Conservation (phyloP, 2,888 invertebrate species). For the Callyntrura guangdongensis region DNA sequence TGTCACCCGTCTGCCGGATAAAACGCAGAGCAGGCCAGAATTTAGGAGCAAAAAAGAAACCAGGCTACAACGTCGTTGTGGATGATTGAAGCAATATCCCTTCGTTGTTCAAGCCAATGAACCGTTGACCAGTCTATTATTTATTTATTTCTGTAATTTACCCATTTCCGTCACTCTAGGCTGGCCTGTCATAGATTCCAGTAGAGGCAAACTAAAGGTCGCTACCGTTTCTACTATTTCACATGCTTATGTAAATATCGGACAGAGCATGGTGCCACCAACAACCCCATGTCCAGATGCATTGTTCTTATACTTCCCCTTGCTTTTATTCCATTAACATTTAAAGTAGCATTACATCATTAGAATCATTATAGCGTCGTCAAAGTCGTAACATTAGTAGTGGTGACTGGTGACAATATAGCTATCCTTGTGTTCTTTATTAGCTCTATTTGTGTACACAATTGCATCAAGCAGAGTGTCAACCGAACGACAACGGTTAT, state of each 20-base stretch:
- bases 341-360: neutral
- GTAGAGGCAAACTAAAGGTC: no score
- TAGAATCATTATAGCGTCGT: neutral
- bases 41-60: neutral
- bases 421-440: neutral
- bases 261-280: neutral
- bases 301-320: neutral
- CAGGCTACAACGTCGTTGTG: constrained; percentile 1
- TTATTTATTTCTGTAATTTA: neutral
- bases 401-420: no score
- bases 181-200: neutral
- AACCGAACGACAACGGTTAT: neutral
- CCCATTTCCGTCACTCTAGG: neutral
- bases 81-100: neutral
- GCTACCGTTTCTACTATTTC: no score
- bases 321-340: neutral
- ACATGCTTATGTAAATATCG: neutral
- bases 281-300: neutral
- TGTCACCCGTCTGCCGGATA: neutral
- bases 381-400: no score
- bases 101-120: constrained; percentile 18
- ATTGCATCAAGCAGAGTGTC: neutral
- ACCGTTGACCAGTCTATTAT: neutral
- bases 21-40: neutral
- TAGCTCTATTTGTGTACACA: neutral